phyloP scores from a whole-genome alignment of 2,888 invertebrate genomes.

The Gerris lacustris region DNA sequence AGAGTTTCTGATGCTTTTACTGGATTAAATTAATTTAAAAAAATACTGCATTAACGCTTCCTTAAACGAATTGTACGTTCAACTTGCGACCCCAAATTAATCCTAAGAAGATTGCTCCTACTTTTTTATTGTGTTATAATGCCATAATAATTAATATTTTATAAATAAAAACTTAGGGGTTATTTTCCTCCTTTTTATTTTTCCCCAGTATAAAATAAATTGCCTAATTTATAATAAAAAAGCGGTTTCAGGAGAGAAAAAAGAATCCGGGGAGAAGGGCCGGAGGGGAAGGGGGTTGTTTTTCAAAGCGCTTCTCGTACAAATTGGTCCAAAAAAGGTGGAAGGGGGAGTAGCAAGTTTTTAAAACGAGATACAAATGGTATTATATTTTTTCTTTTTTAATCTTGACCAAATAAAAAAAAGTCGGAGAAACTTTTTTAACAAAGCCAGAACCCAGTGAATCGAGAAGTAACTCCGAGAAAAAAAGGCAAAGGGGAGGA shows the following conservation, averaged over 20 bases:
- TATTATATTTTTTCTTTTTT: slow-evolving; percentile 1
- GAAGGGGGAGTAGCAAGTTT: background rate
- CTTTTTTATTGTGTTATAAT: too few species aligned
- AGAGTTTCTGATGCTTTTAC: too few species aligned
- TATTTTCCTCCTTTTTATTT: background rate
- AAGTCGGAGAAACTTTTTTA: background rate
- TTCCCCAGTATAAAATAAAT: background rate
- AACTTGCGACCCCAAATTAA: too few species aligned
- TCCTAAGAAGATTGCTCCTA: too few species aligned
- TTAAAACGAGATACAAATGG: background rate
- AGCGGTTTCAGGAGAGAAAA: background rate
- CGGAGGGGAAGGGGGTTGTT: background rate
- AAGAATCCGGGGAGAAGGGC: too few species aligned
- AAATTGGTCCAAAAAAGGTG: background rate
- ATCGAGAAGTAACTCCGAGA: background rate
- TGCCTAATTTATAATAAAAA: slow-evolving; percentile 5
- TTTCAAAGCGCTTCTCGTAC: background rate
- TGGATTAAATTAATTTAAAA: too few species aligned
- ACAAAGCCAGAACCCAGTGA: background rate
- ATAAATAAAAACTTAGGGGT: too few species aligned
- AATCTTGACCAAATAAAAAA: slow-evolving; percentile 1
- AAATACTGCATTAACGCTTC: too few species aligned
- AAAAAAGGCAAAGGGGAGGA: background rate
- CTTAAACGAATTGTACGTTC: too few species aligned
- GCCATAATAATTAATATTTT: too few species aligned